phyloP scores from a whole-genome alignment of 2,113 vertebrate genomes.

The Thomomys bottae region DNA sequence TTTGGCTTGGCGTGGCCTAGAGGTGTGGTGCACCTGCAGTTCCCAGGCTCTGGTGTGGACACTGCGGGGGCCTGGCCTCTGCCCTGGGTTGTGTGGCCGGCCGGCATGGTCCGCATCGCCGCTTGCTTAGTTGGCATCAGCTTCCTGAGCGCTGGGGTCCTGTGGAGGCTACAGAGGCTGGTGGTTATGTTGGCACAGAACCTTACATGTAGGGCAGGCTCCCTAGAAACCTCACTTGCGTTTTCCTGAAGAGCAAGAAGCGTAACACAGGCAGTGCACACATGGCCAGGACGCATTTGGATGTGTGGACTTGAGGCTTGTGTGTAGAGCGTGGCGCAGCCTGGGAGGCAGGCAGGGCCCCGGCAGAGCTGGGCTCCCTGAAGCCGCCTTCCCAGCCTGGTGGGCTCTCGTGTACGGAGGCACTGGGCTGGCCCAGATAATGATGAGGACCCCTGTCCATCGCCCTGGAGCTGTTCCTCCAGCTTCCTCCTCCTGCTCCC shows the following conservation, averaged over 20 bases:
- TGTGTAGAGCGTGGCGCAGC: conserved; percentile 4
- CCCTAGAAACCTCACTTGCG: conserved; percentile 44
- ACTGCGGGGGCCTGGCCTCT: conserved; percentile 29
- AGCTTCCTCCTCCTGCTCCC: background rate
- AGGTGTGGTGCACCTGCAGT: background rate
- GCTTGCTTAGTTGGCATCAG: conserved; percentile 40
- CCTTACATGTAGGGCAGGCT: background rate
- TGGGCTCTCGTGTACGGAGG: background rate
- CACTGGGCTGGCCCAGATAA: background rate
- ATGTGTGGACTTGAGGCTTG: background rate
- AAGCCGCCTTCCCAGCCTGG: background rate
- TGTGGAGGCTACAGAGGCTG: conserved; percentile 51
- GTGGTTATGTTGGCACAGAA: conserved; percentile 28
- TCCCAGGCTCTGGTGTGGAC: background rate
- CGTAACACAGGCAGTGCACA: background rate
- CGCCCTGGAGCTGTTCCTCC: background rate
- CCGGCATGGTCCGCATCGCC: conserved; percentile 21
- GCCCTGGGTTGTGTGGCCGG: conserved; percentile 48
- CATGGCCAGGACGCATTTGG: background rate
- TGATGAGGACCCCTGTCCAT: background rate
- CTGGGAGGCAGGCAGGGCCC: conserved; percentile 21
- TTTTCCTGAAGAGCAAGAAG: conserved; percentile 49
- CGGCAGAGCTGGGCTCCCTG: background rate
- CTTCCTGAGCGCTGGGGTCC: conserved; percentile 41
- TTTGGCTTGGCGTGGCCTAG: conserved; percentile 50